phyloP scores from a whole-genome alignment of 2,797 vertebrate genomes.

The Channa striata region DNA sequence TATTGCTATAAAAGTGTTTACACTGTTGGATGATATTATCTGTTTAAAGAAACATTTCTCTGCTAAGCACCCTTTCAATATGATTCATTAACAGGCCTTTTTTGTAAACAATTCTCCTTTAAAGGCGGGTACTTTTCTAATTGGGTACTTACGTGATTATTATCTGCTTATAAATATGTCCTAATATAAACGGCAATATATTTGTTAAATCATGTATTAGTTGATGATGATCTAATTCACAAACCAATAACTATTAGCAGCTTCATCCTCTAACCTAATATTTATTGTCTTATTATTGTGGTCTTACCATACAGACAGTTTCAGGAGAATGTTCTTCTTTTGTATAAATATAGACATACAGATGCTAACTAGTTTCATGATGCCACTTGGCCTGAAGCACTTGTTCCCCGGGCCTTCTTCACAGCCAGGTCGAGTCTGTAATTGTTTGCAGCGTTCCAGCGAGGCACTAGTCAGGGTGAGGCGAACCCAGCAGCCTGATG shows the following conservation, averaged over 20 bases:
- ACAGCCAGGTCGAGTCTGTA: constrained; percentile 56
- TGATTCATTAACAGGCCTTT: constrained; percentile 22
- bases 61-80: constrained; percentile 4
- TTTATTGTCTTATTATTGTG: constrained; percentile 28
- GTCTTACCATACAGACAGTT: neutral
- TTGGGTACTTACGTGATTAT: neutral
- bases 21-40: constrained; percentile 19
- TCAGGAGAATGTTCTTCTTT: constrained; percentile 1
- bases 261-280: neutral
- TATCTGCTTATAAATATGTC: constrained; percentile 5
- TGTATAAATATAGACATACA: constrained; percentile 26
- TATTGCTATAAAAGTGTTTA: constrained; percentile 6
- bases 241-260: constrained; percentile 2
- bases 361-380: constrained; percentile 28
- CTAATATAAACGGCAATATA: neutral
- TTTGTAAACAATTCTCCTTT: constrained; percentile 2
- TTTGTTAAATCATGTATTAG: constrained; percentile 16
- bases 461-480: constrained; percentile 60
- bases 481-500: constrained; percentile 43
- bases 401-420: constrained; percentile 45
- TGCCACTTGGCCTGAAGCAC: constrained; percentile 33
- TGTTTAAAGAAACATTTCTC: constrained; percentile 18
- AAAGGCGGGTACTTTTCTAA: neutral
- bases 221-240: constrained; percentile 11
- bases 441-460: constrained; percentile 71